phyloP scores from a whole-genome alignment of 2,113 vertebrate species.

The Colius striatus region DNA sequence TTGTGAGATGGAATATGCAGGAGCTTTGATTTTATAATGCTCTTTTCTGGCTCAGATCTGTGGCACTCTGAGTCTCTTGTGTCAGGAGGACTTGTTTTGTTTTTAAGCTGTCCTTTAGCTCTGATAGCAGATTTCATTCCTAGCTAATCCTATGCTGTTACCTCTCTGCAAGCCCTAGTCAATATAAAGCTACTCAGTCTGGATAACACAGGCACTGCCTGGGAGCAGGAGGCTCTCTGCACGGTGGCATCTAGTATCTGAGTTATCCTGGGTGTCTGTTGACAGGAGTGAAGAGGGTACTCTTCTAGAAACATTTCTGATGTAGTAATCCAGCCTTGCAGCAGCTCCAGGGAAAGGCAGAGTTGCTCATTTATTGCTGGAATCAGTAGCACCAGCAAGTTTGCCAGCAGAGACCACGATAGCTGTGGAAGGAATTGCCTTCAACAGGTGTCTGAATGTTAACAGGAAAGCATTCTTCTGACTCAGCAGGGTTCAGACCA shows the following conservation, averaged over 20 bases:
- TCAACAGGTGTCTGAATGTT: constrained; percentile 39
- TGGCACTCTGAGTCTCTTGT: not conserved
- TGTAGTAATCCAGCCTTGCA: not conserved
- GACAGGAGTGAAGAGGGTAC: not conserved
- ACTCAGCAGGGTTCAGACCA: constrained; percentile 23
- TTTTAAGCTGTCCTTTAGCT: not conserved
- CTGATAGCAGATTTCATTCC: constrained; percentile 28
- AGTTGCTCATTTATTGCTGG: not conserved
- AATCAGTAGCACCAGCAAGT: not conserved
- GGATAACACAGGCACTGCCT: not conserved
- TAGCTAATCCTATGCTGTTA: constrained; percentile 35
- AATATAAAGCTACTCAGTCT: not conserved
- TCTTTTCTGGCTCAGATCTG: not conserved
- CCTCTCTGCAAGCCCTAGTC: constrained; percentile 6
- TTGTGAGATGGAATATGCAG: not conserved
- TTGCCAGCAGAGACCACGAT: not conserved
- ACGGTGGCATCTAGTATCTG: not conserved
- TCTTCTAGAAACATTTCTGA: not conserved
- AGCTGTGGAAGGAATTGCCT: constrained; percentile 49
- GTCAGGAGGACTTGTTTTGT: not conserved
- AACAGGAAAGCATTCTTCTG: constrained; percentile 17
- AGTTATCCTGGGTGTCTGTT: not conserved
- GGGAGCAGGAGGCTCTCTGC: not conserved
- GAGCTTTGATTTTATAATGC: not conserved
- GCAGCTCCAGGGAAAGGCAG: not conserved